Percentiles rank a stretch among this genome's conserved stretches.
These are phyloP conservation scores for Monopterus albus DNA, from an alignment of 2,113 vertebrate genomes.

Conservation along the genomic window DNA sequence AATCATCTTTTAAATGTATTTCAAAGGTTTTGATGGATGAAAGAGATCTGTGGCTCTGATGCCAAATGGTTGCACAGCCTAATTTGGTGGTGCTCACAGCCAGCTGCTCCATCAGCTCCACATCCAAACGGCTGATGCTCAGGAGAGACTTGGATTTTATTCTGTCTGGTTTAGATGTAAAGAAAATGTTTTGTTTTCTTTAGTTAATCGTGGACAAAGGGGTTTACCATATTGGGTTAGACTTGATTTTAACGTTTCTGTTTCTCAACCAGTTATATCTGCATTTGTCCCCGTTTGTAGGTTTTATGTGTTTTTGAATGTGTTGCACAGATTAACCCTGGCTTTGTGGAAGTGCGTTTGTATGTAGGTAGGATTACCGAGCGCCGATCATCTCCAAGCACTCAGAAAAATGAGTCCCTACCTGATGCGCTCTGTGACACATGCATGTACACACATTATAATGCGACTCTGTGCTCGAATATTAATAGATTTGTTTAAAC, in stretches of 20 bases:
- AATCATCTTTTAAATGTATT: constrained; percentile 41
- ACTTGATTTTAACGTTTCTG: not conserved
- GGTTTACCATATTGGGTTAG: no score
- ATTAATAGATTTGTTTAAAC: constrained; percentile 6
- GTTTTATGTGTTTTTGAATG: not conserved
- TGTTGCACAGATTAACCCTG: constrained; percentile 50
- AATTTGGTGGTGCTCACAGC: constrained; percentile 47
- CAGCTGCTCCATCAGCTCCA: constrained; percentile 51
- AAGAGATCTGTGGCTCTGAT: constrained; percentile 28
- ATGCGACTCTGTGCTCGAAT: not conserved
- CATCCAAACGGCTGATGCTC: constrained; percentile 5
- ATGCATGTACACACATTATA: not conserved
- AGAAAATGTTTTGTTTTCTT: not conserved
- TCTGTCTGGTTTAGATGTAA: not conserved
- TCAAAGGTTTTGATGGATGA: constrained; percentile 45
- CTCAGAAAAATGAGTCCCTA: constrained; percentile 62
- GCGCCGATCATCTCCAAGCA: constrained; percentile 56
- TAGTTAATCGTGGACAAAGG: not conserved
- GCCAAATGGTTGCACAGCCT: constrained; percentile 45
- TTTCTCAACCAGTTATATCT: not conserved
- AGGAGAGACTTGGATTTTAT: constrained; percentile 16
- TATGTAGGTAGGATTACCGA: constrained; percentile 65
- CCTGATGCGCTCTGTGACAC: no score
- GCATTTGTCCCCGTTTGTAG: constrained; percentile 31
- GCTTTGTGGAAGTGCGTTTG: constrained; percentile 10